Conservation (phyloP, 2,797 vertebrate species). For the Diplodus puntazzo region DNA sequence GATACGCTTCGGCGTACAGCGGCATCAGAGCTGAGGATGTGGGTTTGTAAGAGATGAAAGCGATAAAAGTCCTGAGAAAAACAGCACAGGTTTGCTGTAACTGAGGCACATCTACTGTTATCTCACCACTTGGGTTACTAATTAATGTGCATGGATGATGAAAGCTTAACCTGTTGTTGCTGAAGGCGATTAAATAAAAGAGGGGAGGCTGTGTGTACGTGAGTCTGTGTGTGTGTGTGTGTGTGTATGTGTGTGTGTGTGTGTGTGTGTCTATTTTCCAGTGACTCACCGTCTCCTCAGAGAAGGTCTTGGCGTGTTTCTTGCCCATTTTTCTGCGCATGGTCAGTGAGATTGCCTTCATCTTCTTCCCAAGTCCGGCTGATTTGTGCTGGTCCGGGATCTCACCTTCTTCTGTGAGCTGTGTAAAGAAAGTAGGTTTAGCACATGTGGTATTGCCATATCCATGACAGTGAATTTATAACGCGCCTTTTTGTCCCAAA, state of each 20-base stretch:
- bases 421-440: conserved; percentile 25
- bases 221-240: neutral
- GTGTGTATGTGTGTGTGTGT: neutral
- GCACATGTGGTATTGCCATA: neutral
- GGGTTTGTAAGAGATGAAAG: conserved; percentile 44
- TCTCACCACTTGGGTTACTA: neutral
- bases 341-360: conserved; percentile 96
- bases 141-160: neutral
- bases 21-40: conserved; percentile 60
- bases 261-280: conserved; percentile 5
- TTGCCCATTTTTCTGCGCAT: conserved; percentile 95
- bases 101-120: neutral
- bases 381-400: conserved; percentile 81
- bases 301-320: conserved; percentile 92
- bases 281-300: conserved; percentile 90
- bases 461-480: neutral
- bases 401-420: conserved; percentile 85
- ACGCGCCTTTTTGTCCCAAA: neutral
- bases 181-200: neutral
- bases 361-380: conserved; percentile 92
- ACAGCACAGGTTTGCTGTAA: conserved; percentile 10
- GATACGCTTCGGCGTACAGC: neutral
- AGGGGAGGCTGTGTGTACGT: too few relatives aligned
- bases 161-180: neutral
- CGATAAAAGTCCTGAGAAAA: conserved; percentile 48